phyloP scores from a whole-genome alignment of 2,113 vertebrate species.

The Trichomycterus rosablanca region DNA sequence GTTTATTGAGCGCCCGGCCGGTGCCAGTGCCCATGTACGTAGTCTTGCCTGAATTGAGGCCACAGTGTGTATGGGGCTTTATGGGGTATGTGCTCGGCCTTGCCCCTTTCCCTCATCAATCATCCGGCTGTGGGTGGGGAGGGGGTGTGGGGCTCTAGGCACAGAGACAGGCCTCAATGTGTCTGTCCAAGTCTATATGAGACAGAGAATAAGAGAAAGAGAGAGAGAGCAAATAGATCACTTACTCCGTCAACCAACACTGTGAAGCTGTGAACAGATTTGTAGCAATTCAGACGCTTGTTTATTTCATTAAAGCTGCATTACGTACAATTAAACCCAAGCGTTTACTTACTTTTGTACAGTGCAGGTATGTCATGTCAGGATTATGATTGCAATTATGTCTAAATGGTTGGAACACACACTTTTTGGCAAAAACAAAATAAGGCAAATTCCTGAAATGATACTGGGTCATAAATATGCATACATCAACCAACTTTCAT shows the following conservation, averaged over 20 bases:
- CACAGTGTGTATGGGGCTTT: constrained; percentile 83
- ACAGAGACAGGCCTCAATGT: constrained; percentile 86
- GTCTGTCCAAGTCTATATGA: constrained; percentile 76
- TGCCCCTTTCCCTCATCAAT: constrained; percentile 97
- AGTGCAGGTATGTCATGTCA: too few species aligned
- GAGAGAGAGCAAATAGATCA: constrained; percentile 45
- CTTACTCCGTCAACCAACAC: constrained; percentile 39
- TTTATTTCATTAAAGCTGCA: too few species aligned
- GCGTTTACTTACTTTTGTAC: too few species aligned
- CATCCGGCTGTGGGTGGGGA: constrained; percentile 87
- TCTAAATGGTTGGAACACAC: too few species aligned
- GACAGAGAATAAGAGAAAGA: constrained; percentile 47
- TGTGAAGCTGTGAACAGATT: too few species aligned
- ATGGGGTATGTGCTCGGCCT: constrained; percentile 86
- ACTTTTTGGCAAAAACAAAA: too few species aligned
- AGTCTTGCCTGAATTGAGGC: constrained; percentile 83
- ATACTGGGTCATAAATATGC: too few species aligned
- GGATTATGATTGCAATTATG: too few species aligned
- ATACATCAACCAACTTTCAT: too few species aligned
- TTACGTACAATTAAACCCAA: too few species aligned
- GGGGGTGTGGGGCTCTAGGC: constrained; percentile 83
- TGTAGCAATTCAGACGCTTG: too few species aligned
- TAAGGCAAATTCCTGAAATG: too few species aligned
- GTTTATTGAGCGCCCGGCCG: constrained; percentile 77
- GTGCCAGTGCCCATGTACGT: constrained; percentile 84